phyloP scores from a whole-genome alignment of 2,888 invertebrate species.

The Sipha maydis region DNA sequence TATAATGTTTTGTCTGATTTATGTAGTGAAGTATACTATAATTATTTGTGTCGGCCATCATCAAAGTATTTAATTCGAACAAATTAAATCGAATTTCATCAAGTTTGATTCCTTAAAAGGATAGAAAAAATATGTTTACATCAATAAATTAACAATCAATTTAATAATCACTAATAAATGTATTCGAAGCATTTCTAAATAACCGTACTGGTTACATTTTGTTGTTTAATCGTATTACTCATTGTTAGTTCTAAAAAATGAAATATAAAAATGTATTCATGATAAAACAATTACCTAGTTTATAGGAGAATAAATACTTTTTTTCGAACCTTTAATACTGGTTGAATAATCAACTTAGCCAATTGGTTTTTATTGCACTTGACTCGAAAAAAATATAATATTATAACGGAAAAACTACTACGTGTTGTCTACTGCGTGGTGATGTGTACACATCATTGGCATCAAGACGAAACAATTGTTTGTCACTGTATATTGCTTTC shows the following conservation, averaged over 20 bases:
- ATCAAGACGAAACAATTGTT: slow-evolving; percentile 9
- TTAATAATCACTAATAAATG: too few species aligned
- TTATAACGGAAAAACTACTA: not conserved
- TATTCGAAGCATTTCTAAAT: not conserved
- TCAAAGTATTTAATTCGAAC: not conserved
- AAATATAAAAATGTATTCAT: not conserved
- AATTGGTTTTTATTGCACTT: not conserved
- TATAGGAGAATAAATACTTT: not conserved
- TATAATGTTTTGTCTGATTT: not conserved
- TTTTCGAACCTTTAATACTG: not conserved
- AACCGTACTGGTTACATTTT: too few species aligned
- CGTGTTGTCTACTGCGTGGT: not conserved
- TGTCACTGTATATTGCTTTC: not conserved
- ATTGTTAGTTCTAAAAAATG: too few species aligned
- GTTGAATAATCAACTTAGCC: not conserved
- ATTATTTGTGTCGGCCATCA: not conserved
- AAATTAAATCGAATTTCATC: not conserved
- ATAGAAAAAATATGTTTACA: too few species aligned
- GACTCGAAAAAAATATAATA: not conserved
- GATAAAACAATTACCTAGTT: not conserved
- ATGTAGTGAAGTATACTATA: slow-evolving; percentile 1
- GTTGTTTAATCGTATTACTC: too few species aligned
- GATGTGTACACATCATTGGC: slow-evolving; percentile 13
- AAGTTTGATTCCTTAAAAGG: not conserved
- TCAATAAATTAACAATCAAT: too few species aligned